Evolutionary conservation across 2,113 vertebrate genomes (phyloP).

Genomic region (Clupea harengus): DNA sequence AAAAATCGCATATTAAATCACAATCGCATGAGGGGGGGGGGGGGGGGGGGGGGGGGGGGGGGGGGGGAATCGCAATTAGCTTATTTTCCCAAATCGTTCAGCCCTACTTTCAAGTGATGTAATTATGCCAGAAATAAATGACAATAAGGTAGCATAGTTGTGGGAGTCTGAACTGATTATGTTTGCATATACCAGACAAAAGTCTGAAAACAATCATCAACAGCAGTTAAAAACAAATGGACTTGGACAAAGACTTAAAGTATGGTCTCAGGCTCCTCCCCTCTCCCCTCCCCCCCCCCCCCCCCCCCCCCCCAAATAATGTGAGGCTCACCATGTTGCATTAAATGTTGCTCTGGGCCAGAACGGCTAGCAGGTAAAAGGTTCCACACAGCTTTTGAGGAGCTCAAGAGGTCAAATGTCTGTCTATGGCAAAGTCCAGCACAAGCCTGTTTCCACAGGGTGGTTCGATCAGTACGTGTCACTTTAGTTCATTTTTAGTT

Average conservation of each 20-base stretch:
- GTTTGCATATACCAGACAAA: constrained; percentile 53
- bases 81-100: too few species aligned
- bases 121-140: constrained; percentile 33
- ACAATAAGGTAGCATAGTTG: constrained; percentile 43
- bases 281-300: not conserved
- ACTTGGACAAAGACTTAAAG: not conserved
- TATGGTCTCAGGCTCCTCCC: not conserved
- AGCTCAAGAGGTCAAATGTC: constrained; percentile 36
- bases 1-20: too few species aligned
- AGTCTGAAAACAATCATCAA: constrained; percentile 42
- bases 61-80: too few species aligned
- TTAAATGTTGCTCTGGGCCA: constrained; percentile 61
- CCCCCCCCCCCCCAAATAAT: not conserved
- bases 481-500: not conserved
- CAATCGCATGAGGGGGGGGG: too few species aligned
- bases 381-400: constrained; percentile 30
- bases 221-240: constrained; percentile 28
- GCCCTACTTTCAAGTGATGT: constrained; percentile 2
- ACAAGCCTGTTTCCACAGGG: not conserved
- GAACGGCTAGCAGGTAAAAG: constrained; percentile 46
- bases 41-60: too few species aligned
- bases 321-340: constrained; percentile 54
- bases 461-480: not conserved
- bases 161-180: constrained; percentile 35
- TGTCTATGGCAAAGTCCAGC: constrained; percentile 9